Evolutionary conservation across 2,888 invertebrate genomes (phyloP).

Genomic region (Bugula neritina): DNA sequence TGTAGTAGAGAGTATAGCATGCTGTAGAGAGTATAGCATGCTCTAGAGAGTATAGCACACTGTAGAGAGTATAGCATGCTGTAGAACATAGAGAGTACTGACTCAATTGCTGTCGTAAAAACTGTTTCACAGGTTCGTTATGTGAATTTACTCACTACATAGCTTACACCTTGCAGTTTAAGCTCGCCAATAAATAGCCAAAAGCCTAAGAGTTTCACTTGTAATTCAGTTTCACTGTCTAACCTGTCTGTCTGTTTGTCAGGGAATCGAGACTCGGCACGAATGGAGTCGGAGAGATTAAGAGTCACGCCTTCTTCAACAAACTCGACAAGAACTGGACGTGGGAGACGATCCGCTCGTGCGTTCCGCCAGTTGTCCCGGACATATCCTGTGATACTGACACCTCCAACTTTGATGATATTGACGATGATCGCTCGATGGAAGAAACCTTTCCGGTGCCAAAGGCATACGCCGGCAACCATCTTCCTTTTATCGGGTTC

Average conservation of each 20-base stretch:
- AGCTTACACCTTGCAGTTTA: too few relatives aligned
- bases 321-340: conserved; percentile 85
- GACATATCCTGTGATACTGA: conserved; percentile 93
- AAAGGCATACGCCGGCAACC: conserved; percentile 96
- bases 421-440: conserved; percentile 78
- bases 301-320: conserved; percentile 85
- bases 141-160: too few relatives aligned
- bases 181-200: too few relatives aligned
- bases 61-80: too few relatives aligned
- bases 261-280: conserved; percentile 76
- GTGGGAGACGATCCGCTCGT: conserved; percentile 85
- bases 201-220: too few relatives aligned
- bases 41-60: too few relatives aligned
- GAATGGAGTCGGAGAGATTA: conserved; percentile 89
- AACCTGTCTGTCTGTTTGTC: conserved; percentile 62
- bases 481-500: conserved; percentile 95
- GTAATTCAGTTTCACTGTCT: conserved; percentile 85
- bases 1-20: too few relatives aligned
- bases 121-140: too few relatives aligned
- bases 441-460: conserved; percentile 93
- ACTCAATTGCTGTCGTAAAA: too few relatives aligned
- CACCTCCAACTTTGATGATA: conserved; percentile 95
- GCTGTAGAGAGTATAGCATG: too few relatives aligned
- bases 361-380: conserved; percentile 87
- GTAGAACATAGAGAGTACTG: conserved; percentile 23